Percentiles rank a stretch among this genome's conserved stretches.
These are phyloP conservation scores for Pandemis cinnamomeana DNA, from an alignment of 2,888 invertebrate species.

Conservation along the genomic window DNA sequence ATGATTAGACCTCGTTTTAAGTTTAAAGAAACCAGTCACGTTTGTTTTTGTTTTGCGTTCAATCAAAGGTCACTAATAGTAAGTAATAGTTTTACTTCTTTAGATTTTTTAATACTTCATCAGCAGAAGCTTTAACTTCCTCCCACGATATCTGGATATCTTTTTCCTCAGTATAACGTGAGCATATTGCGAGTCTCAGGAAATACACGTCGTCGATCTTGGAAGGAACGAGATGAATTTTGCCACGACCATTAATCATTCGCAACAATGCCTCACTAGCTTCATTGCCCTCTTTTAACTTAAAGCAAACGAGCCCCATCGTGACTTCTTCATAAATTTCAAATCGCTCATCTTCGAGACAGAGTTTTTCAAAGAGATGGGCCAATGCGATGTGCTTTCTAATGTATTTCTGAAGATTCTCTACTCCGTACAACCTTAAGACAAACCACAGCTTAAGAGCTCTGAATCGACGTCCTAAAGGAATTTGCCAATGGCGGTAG, in stretches of 20 bases:
- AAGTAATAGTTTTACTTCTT: conserved; percentile 30
- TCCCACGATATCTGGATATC: conserved; percentile 95
- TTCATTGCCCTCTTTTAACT: conserved; percentile 94
- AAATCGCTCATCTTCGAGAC: conserved; percentile 91
- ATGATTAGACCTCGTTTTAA: neutral
- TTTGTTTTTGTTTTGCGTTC: neutral
- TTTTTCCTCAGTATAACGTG: conserved; percentile 90
- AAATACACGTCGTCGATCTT: conserved; percentile 93
- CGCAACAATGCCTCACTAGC: conserved; percentile 92
- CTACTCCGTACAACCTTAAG: conserved; percentile 93
- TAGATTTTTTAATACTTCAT: conserved; percentile 83
- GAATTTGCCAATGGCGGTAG: conserved; percentile 99
- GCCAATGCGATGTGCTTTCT: conserved; percentile 94
- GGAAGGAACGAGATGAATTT: conserved; percentile 96
- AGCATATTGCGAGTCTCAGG: conserved; percentile 95
- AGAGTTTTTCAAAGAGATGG: conserved; percentile 92
- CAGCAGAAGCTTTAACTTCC: conserved; percentile 90
- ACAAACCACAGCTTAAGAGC: conserved; percentile 98
- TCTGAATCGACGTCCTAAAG: conserved; percentile 95
- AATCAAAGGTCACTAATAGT: neutral
- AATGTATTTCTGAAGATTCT: conserved; percentile 94
- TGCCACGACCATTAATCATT: conserved; percentile 94
- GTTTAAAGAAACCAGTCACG: neutral
- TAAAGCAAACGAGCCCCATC: conserved; percentile 98
- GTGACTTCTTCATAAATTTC: conserved; percentile 95